Evolutionary conservation across 2,888 invertebrate genomes (phyloP), one percentile per base, ranked within the genome.

Genomic region (Lycaena phlaeas): DNA sequence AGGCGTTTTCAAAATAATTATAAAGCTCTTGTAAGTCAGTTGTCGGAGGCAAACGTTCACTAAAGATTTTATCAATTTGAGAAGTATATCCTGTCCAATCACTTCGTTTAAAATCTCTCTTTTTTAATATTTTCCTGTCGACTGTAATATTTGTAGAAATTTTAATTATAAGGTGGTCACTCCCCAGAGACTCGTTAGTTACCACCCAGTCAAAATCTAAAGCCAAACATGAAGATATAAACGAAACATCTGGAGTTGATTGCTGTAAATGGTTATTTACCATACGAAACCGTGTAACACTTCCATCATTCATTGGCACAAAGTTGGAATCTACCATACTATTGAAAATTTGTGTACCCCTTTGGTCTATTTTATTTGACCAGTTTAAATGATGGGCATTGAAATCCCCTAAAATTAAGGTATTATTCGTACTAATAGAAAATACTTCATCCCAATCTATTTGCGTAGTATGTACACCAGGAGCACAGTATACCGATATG

Each of bases 341-440:
- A 5, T 44, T 40, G 26, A 43, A 41, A 14, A 47, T 39, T 25
- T 43, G 41, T 9, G 1, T 14, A n/a, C 47, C 47, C 27, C 44
- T 25, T 12, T 11, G n/a, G 34, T 47, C 47, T 1, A 18, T 37
- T 41, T 41, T 44, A 25, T 18, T 22, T 4, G 47, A 47, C 44
- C 47, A 47, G 17, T 37, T 44, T 4, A 38, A 27, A 15, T 47
- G 47, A 10, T 47, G 47, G 1, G 26, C 46, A 27, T 44, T 47
- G 25, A 47, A 44, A 26, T 47, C 47, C 1, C 47, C 44, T 11
- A 43, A 12, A 9, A 44, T 17, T 28, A 28, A 14, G 14, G 28
- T 28, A 7, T 28, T 28, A 6, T 28, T 14, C 14, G 12, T 28
- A 9, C 14, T 7, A 12, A 30, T 17, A n/a, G 36, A 36, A n/a